phyloP scores from a whole-genome alignment of 1,140 invertebrate genomes.

The Sminthurides bifidus region DNA sequence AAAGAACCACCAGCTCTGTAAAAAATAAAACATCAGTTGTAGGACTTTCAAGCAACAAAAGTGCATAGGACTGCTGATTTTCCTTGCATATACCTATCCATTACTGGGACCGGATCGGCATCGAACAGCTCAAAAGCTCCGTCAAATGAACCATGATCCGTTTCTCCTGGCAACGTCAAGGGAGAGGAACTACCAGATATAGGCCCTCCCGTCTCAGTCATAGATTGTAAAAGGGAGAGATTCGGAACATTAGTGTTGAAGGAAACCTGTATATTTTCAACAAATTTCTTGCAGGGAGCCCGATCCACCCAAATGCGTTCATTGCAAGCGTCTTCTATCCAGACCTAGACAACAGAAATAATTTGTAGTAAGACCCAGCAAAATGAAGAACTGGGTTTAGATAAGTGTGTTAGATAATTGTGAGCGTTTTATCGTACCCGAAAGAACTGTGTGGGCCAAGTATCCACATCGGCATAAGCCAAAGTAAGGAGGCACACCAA shows the following conservation, averaged over 20 bases:
- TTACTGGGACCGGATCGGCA: constrained; percentile 20
- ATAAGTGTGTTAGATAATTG: neutral
- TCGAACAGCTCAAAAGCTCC: constrained; percentile 15
- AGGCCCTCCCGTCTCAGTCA: constrained; percentile 39
- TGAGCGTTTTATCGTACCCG: neutral
- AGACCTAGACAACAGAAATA: constrained; percentile 50
- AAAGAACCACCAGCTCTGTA: neutral
- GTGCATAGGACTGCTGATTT: no score
- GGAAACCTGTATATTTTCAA: constrained; percentile 81
- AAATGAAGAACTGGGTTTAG: neutral
- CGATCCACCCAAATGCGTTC: constrained; percentile 88
- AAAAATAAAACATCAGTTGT: no score
- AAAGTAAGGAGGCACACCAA: neutral
- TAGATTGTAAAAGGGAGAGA: constrained; percentile 47
- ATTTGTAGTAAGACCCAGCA: no score
- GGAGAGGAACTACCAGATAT: constrained; percentile 27
- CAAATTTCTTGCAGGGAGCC: constrained; percentile 77
- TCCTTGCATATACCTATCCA: constrained; percentile 22
- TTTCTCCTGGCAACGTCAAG: constrained; percentile 10
- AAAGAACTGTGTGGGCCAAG: constrained; percentile 18
- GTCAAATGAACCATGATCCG: constrained; percentile 2
- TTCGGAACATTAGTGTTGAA: constrained; percentile 69
- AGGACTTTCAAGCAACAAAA: no score
- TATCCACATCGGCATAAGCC: neutral
- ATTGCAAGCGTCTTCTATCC: constrained; percentile 84